Percentiles rank a stretch among this genome's conserved stretches.
Conservation (phyloP, 2,113 vertebrate genomes). For the Alethe castanea region DNA sequence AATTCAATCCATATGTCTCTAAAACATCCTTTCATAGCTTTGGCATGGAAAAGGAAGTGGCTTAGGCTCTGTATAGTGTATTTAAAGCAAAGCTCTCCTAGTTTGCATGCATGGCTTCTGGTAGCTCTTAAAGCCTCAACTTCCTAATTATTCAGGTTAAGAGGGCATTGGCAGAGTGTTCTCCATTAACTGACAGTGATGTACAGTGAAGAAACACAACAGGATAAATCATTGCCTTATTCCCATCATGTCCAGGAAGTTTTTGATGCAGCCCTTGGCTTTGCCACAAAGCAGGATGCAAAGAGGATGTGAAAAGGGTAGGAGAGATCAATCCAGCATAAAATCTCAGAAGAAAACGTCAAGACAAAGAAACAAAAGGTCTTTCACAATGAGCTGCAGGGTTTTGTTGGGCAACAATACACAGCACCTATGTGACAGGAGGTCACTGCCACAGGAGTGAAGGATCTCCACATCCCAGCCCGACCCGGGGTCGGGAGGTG, state of each 20-base stretch:
- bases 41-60: constrained; percentile 39
- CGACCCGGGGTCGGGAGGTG: not conserved
- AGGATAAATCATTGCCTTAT: constrained; percentile 27
- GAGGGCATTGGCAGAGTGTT: constrained; percentile 28
- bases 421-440: not conserved
- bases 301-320: not conserved
- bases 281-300: not conserved
- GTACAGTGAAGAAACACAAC: constrained; percentile 27
- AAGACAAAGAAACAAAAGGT: constrained; percentile 28
- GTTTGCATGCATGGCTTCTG: not conserved
- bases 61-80: not conserved
- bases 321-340: not conserved
- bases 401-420: not conserved
- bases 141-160: constrained; percentile 56
- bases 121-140: constrained; percentile 4
- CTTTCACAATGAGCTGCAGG: not conserved
- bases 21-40: constrained; percentile 50
- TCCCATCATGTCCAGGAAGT: constrained; percentile 36
- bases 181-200: constrained; percentile 2
- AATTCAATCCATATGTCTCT: constrained; percentile 67
- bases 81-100: not conserved
- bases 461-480: not conserved
- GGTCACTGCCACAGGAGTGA: not conserved
- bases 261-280: constrained; percentile 39
- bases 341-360: constrained; percentile 12